Base-by-base conservation (phyloP, 2,797 vertebrate genomes). In the Bradypodion ventrale region DNA sequence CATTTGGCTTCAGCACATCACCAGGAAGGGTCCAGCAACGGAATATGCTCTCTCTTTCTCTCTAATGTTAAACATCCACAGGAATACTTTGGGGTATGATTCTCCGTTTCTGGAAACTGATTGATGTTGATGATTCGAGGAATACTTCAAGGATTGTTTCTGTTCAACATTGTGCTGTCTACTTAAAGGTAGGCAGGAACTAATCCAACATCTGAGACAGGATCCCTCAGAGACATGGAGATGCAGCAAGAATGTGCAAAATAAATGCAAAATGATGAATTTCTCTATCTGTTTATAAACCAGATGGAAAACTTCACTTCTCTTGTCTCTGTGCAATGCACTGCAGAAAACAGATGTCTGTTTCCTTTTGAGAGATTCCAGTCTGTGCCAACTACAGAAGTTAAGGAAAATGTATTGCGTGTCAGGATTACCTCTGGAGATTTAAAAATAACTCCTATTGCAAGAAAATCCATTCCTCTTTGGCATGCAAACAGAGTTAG, bases 381-480 rank as follows among this genome's bases (percentile, higher is more conserved):
- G 5, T 78, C 52, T 4, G 1, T 85, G 83, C 32, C 81, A 88
- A 46, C 7, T 37, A 37, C 73, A 44, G 44, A 82, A 79, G 0
- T 4, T 46, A 91, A 79, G 19, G 29, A 80, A 90, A 88, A 84
- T 0, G 0, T 78, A 49, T 76, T 73, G 73, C 42, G 5, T 37
- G 19, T 84, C 84, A 68, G 1, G 0, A 80, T 75, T 75, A 62
- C 60, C 83, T 27, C 74, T 25, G 23, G 72, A 88, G 4, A 12
- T 80, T 91, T 84, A 86, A 84, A 70, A 86, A 37, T 0, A 0
- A 66, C 89, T 89, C 23, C 37, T 80, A 40, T 78, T 90, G 19
- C 87, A 85, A 84, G 63, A 86, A 70, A 87, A 85, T 56, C 59
- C 25, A 73, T 63, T 73, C 29, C 0, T 0, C 66, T 80, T 85